Evolutionary conservation across 2,797 vertebrate species (phyloP), one percentile per base, ranked within the genome.

Genomic region (Silurus aristotelis): DNA sequence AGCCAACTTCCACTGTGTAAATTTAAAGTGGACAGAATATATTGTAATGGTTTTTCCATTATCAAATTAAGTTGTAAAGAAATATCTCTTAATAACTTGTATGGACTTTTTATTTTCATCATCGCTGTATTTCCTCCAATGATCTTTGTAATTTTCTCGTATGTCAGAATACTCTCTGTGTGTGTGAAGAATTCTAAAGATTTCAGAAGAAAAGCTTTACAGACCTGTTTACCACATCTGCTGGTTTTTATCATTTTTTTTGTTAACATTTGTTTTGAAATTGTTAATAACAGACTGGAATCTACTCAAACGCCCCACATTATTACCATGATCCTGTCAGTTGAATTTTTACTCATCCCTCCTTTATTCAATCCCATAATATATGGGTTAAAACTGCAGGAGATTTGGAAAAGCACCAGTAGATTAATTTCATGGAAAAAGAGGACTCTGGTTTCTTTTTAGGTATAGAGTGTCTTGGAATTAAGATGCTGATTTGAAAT

Each of bases 221-320:
- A 68, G 63, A 84, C 73, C 22, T 84, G 83, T 52, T 58, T 84
- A 5, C 83, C 83, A 48, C 83, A 84, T 56, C 52, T 84, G 8
- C 25, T 78, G 1, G 58, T 78, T 56, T n/a, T 84, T 38, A 84
- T 68, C 7, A 56, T 9, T 27, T 67, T 78, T 64, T 38, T 13
- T 25, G 2, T 78, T 9, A 68, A 7, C 4, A 8, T 64, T 3
- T 77, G 6, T 25, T 84, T 84, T 78, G 83, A 84, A 78, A 55
- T 84, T n/a, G 48, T 89, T 38, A 52, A 78, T 70, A 48, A 58
- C 66, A 56, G 25, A 75, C 10, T 73, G 31, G 82, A 70, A 61
- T 38, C 77, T 0, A 63, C 61, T 55, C 72, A 75, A 17, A 63
- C 67, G 3, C 83, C 83, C 27, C 83, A 76, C n/a, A 67, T 77